These are phyloP conservation scores for Casuarius casuarius DNA, from an alignment of 2,113 vertebrate species.

Conservation along the genomic window DNA sequence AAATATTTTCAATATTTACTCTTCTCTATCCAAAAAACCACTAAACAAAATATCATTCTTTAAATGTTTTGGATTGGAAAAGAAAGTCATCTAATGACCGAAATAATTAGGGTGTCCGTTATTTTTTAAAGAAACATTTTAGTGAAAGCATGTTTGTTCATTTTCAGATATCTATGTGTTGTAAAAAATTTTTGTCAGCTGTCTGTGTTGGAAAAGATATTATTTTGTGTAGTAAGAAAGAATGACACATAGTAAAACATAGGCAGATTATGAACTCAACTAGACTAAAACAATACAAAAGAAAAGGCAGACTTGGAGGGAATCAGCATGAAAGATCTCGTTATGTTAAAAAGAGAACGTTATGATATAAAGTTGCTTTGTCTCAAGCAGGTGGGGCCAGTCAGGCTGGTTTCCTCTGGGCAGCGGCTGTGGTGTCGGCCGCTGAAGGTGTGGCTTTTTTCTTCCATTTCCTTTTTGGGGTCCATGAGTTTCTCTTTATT, in stretches of 20 bases:
- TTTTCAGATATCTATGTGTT: not conserved
- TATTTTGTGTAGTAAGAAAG: not conserved
- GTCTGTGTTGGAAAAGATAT: not conserved
- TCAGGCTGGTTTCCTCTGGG: conserved; percentile 4
- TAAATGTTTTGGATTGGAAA: not conserved
- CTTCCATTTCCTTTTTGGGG: not conserved
- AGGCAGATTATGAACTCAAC: not conserved
- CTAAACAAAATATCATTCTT: not conserved
- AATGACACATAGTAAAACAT: not conserved
- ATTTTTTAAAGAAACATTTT: not conserved
- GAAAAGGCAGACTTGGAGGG: not conserved
- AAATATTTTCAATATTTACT: not conserved
- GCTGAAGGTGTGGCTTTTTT: not conserved
- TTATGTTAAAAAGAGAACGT: not conserved
- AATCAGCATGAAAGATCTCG: not conserved
- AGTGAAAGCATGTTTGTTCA: not conserved
- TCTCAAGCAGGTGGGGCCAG: not conserved
- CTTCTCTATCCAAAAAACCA: not conserved
- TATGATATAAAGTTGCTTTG: not conserved
- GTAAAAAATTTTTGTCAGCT: not conserved
- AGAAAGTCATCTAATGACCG: not conserved
- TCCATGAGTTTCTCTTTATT: not conserved
- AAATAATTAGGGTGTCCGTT: not conserved
- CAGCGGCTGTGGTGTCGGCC: not conserved
- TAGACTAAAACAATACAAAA: not conserved